Evolutionary conservation across 2,797 vertebrate species (phyloP), one percentile per base, ranked within the genome.

Genomic region (Enteromius afrohamiltoni): DNA sequence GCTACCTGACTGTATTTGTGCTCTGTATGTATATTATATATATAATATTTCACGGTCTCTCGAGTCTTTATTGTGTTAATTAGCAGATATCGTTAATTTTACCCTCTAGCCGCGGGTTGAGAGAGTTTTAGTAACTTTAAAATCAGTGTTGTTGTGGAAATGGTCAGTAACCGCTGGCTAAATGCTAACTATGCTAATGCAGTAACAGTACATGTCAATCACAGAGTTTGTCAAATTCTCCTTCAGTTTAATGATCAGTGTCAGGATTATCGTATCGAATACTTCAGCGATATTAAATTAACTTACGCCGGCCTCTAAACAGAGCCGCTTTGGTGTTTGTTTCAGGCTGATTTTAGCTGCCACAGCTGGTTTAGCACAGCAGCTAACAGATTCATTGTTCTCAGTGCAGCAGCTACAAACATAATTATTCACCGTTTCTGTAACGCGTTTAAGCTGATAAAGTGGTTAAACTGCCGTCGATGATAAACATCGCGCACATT

Each of bases 1-100:
- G 80, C 77, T 78, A 79, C 84, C 82, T 84, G 86, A 78, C 84
- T 83, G 83, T 76, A 51, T 85, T 85, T 83, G 77, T 62, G 19
- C 55, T 64, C 78, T 75, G 82, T 85, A 78, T 87, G 83, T 85
- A 79, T 45, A 51, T 76, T 75, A 17, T 70, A 53, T 71, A 29
- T 76, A 82, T 80, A 13, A 67, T 60, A 65, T 51, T 74, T 53
- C 2, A 13, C n/a, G 45, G 3, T 60, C 34, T 69, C 76, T 34
- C 29, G 6, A 42, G 37, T 37, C 1, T 23, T 53, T 45, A 16
- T 21, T 23, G 11, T 4, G 13, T 34, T n/a, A 40, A 6, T 19
- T 23, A 14, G 42, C 55, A 9, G 51, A 31, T 79, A 9, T 75
- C 49, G 29, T 29, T n/a, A n/a, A 45, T 42, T 55, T 0, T 26